Evolutionary conservation across 2,888 invertebrate species (phyloP), one percentile per base, ranked within the genome.

Genomic region (Linnaemya vulpina): DNA sequence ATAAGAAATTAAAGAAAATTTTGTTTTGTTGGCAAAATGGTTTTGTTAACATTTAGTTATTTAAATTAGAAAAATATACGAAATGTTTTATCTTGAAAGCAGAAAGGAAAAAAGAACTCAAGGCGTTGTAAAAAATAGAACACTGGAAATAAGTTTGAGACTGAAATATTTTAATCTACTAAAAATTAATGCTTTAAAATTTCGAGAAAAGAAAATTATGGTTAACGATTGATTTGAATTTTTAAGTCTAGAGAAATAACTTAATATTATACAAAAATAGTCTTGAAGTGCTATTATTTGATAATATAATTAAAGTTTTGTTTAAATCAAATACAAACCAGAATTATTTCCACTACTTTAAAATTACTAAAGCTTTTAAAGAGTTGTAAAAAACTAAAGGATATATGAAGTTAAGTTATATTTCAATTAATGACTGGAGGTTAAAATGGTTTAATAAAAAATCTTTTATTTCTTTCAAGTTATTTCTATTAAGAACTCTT

Each of bases 1-100:
- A 60, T 40, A 62, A 55, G 63, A 70, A 83, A 67, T 73, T 74
- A 63, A 55, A 67, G 58, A 20, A 65, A 62, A 15, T 46, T 67
- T 68, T 30, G 17, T 62, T 68, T 73, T 76, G 43, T 49, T 65
- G 22, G 3, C 55, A 83, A 62, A 40, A 46, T 53, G 25, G 10
- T 40, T 43, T 62, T 10, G 22, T 53, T 11, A 75, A 46, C 49
- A 68, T 63, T 53, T 74, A 8, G 5, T 20, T 20, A 81, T 43
- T 30, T n/a, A 60, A 75, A 75, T 53, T 17, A 55, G 46, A 67
- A 38, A 46, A 22, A 3, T 43, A 15, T 40, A 25, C 13, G 13
- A n/a, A 30, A 30, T 30, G 30, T 30, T 30, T n/a, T n/a, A n/a
- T n/a, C n/a, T n/a, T n/a, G n/a, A n/a, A n/a, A n/a, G n/a, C n/a